phyloP scores from a whole-genome alignment of 2,888 invertebrate genomes.

The Thymelicus sylvestris region DNA sequence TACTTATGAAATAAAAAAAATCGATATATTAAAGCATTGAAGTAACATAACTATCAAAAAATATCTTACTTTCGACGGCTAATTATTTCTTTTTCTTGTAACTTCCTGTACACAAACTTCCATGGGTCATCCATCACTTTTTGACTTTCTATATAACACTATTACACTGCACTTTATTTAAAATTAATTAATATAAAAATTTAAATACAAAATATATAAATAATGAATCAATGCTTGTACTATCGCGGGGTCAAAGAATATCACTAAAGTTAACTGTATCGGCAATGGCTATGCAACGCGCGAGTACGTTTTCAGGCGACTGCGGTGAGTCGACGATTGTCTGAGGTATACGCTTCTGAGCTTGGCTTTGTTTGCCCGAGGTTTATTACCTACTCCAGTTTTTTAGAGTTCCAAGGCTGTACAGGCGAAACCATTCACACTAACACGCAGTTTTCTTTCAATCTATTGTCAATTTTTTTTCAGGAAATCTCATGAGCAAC shows the following conservation, averaged over 20 bases:
- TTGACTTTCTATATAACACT: slow-evolving; percentile 51
- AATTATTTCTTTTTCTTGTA: slow-evolving; percentile 72
- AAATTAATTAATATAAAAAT: neutral
- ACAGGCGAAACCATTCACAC: slow-evolving; percentile 50
- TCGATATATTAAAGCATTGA: too few species aligned
- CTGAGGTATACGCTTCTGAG: slow-evolving; percentile 54
- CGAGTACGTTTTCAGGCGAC: slow-evolving; percentile 60
- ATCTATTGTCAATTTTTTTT: slow-evolving; percentile 22
- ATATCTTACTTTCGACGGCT: slow-evolving; percentile 68
- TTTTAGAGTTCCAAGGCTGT: slow-evolving; percentile 69
- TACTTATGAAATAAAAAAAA: too few species aligned
- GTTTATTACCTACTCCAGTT: slow-evolving; percentile 66
- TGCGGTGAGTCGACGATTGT: slow-evolving; percentile 57
- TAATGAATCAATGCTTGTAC: neutral
- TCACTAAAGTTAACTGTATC: slow-evolving; percentile 17
- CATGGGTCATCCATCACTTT: slow-evolving; percentile 65
- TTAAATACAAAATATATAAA: neutral
- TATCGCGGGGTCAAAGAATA: slow-evolving; percentile 18
- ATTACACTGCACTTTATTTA: slow-evolving; percentile 13
- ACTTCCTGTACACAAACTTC: slow-evolving; percentile 70
- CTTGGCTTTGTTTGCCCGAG: slow-evolving; percentile 63
- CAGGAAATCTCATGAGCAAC: slow-evolving; percentile 11
- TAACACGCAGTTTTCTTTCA: neutral
- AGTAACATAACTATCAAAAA: neutral
- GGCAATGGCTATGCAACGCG: neutral